Evolutionary conservation across 2,113 vertebrate genomes (phyloP).

Genomic region (Dipodomys merriami): DNA sequence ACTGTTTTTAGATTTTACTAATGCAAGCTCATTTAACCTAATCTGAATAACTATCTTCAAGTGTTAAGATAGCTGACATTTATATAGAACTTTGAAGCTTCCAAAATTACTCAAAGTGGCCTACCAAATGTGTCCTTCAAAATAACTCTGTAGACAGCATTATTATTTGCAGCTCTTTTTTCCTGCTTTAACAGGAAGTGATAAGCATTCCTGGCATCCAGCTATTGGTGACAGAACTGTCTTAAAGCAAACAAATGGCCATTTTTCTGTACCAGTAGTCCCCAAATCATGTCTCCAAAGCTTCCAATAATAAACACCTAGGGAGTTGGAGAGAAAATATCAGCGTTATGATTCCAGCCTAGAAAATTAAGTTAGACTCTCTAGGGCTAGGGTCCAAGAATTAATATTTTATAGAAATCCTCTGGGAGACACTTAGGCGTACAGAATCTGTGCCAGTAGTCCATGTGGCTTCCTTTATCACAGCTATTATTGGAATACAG

Average conservation of each 20-base stretch:
- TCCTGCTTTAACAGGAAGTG: background rate
- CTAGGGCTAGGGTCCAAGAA: background rate
- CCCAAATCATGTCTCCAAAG: background rate
- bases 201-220: background rate
- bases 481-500: background rate
- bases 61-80: background rate
- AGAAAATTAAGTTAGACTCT: background rate
- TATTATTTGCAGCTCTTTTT: background rate
- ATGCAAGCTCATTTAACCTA: background rate
- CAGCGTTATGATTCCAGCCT: background rate
- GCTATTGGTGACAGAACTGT: background rate
- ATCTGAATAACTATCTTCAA: background rate
- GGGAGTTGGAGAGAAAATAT: background rate
- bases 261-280: background rate
- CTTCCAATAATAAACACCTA: background rate
- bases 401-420: slow-evolving; percentile 9
- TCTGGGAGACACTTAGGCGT: no score
- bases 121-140: background rate
- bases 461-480: background rate
- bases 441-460: background rate
- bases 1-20: background rate
- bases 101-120: background rate
- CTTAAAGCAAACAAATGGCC: background rate
- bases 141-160: background rate
- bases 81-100: background rate